Percentiles rank a stretch among this genome's conserved stretches.
Conservation (phyloP, 2,888 invertebrate genomes). For the Cistogaster globosa region DNA sequence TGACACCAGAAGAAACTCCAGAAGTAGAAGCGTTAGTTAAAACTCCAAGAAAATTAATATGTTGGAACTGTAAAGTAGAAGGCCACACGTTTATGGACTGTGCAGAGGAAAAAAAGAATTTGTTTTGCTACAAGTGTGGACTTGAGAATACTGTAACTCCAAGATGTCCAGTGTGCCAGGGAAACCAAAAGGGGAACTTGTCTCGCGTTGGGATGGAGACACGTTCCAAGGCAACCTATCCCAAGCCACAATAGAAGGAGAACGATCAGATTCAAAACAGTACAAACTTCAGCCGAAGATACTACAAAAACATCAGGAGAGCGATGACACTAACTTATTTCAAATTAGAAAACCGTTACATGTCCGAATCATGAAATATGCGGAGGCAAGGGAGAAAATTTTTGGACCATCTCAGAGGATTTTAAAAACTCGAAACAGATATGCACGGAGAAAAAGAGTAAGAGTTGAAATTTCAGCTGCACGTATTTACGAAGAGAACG, state of each 20-base stretch:
- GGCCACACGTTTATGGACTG: background rate
- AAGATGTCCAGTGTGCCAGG: background rate
- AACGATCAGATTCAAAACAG: background rate
- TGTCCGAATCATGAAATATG: background rate
- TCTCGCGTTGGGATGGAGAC: background rate
- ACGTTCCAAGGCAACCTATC: background rate
- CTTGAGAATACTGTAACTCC: background rate
- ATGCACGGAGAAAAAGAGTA: background rate
- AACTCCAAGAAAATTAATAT: background rate
- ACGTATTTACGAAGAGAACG: background rate
- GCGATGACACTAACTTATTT: background rate
- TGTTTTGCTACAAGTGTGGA: constrained; percentile 11
- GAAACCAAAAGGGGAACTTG: background rate
- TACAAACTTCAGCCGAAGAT: background rate
- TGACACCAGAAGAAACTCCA: background rate
- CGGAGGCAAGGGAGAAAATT: background rate
- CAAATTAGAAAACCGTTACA: too few relatives aligned
- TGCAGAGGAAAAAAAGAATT: background rate
- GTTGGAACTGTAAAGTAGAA: constrained; percentile 16
- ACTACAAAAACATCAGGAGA: background rate
- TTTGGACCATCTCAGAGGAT: background rate
- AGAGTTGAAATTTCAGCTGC: background rate
- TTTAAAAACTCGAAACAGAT: background rate
- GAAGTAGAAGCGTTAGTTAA: background rate
- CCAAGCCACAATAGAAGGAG: background rate